A percentile compares a stretch with the other conserved stretches of the same genome.
phyloP scores from a whole-genome alignment of 2,113 vertebrate genomes.

The Dipodomys spectabilis region DNA sequence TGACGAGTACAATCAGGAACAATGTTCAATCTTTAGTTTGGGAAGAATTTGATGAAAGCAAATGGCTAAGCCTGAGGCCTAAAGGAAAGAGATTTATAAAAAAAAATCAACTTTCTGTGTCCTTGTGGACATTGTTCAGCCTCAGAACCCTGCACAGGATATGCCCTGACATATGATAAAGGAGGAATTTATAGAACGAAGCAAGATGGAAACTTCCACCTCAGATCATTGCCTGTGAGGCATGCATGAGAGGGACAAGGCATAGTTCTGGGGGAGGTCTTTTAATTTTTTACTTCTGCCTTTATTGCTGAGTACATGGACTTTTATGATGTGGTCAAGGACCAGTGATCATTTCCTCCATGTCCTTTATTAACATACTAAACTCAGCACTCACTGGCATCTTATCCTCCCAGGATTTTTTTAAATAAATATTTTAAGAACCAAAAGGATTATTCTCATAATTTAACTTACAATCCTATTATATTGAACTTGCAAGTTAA shows the following conservation, averaged over 20 bases:
- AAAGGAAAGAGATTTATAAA: not conserved
- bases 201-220: not conserved
- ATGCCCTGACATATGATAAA: not conserved
- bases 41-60: not conserved
- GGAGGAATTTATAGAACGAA: not conserved
- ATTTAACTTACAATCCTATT: not conserved
- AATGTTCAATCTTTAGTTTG: not conserved
- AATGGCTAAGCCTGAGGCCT: not conserved
- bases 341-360: not conserved
- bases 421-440: slow-evolving; percentile 18
- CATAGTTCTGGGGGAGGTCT: not conserved
- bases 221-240: not conserved
- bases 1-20: not conserved
- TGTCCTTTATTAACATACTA: not conserved
- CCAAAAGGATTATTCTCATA: slow-evolving; percentile 16
- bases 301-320: not conserved
- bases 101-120: not conserved
- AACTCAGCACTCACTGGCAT: not conserved
- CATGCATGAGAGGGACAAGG: not conserved
- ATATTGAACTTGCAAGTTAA: not conserved
- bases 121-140: not conserved
- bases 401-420: not conserved
- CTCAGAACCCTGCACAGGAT: not conserved
- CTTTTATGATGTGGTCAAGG: not conserved
- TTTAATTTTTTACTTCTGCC: not conserved